phyloP scores from a whole-genome alignment of 2,888 invertebrate species.

The Megastigmus dorsalis region DNA sequence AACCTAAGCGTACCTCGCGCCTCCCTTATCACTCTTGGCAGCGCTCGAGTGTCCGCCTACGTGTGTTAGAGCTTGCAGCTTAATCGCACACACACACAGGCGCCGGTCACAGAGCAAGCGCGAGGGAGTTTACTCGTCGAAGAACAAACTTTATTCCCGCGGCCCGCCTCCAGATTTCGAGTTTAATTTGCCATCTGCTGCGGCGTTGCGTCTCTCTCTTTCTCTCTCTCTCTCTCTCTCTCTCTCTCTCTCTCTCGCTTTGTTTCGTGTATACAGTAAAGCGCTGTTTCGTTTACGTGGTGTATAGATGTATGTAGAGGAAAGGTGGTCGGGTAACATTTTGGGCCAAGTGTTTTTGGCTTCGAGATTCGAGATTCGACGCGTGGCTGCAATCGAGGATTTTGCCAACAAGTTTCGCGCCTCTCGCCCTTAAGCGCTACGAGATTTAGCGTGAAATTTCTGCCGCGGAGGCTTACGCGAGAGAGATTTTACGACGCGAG shows the following conservation, averaged over 20 bases:
- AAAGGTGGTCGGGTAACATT: background rate
- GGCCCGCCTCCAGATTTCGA: conserved; percentile 10
- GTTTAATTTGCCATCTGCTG: conserved; percentile 31
- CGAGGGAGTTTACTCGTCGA: too few relatives aligned
- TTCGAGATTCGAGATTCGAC: background rate
- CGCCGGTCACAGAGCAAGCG: too few relatives aligned
- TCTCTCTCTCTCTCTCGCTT: too few relatives aligned
- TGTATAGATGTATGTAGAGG: background rate
- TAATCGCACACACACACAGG: background rate
- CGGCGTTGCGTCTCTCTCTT: too few relatives aligned
- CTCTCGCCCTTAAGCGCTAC: background rate
- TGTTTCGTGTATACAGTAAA: background rate
- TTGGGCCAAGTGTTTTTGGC: conserved; percentile 18
- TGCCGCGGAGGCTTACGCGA: too few relatives aligned
- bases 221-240: too few relatives aligned
- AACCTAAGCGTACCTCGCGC: background rate
- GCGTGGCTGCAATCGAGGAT: background rate
- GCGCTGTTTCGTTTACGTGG: background rate
- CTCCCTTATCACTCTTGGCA: background rate
- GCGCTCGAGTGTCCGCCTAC: background rate
- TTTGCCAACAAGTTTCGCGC: conserved; percentile 20
- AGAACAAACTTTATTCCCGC: conserved; percentile 12
- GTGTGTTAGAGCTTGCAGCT: too few relatives aligned
- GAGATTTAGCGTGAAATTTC: background rate
- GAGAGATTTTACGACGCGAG: too few relatives aligned